Percentiles rank a stretch among this genome's conserved stretches.
phyloP scores from a whole-genome alignment of 2,888 invertebrate species.

The Andrena fulva region DNA sequence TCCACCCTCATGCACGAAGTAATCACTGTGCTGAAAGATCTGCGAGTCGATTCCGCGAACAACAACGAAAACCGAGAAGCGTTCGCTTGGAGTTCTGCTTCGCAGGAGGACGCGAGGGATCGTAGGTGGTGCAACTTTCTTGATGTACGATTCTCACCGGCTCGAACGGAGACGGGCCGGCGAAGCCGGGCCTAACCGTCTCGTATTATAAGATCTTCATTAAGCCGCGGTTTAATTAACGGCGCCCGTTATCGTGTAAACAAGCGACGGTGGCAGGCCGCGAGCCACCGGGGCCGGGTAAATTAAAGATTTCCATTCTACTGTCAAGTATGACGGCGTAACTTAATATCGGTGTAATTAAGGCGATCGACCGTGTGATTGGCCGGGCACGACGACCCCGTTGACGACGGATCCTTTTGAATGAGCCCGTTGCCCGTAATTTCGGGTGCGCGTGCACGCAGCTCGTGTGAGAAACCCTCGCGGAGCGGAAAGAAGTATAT shows the following conservation, averaged over 20 bases:
- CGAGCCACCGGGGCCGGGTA: constrained; percentile 1
- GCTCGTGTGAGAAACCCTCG: constrained; percentile 53
- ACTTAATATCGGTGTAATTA: constrained; percentile 57
- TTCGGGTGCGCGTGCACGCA: constrained; percentile 52
- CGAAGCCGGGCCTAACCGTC: not conserved
- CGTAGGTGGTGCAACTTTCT: not conserved
- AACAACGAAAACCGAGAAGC: not conserved
- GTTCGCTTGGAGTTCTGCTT: not conserved
- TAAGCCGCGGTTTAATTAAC: constrained; percentile 42
- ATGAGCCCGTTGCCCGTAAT: constrained; percentile 46
- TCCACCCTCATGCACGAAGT: not conserved
- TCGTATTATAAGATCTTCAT: constrained; percentile 42
- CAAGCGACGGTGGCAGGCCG: constrained; percentile 29
- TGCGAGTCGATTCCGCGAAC: not conserved
- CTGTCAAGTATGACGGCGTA: constrained; percentile 38
- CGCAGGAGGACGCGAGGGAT: not conserved
- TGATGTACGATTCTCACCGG: constrained; percentile 4
- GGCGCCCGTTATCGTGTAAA: constrained; percentile 38
- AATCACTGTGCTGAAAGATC: not conserved
- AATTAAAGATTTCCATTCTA: constrained; percentile 47
- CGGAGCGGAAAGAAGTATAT: not conserved
- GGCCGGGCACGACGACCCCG: constrained; percentile 50
- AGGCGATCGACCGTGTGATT: constrained; percentile 58
- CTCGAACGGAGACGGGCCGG: constrained; percentile 32
- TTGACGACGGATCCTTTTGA: constrained; percentile 37